A percentile compares a stretch with the other conserved stretches of the same genome.
Conservation (phyloP, 2,888 invertebrate genomes). For the Prosapia bicincta region DNA sequence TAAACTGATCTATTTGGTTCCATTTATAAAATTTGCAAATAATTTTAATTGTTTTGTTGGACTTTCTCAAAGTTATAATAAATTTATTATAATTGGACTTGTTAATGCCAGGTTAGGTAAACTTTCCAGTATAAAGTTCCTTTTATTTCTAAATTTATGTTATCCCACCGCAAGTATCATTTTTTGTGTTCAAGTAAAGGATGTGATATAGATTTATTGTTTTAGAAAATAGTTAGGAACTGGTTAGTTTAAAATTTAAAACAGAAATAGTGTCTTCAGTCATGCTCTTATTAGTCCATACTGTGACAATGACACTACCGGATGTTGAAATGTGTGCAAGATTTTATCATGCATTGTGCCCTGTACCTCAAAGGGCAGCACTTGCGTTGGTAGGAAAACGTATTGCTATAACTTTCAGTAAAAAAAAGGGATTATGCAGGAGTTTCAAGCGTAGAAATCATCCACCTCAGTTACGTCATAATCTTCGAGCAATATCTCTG, state of each 20-base stretch:
- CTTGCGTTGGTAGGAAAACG: slow-evolving; percentile 33
- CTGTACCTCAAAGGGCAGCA: neutral
- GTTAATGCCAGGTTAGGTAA: neutral
- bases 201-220: neutral
- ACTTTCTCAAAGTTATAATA: neutral
- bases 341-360: slow-evolving; percentile 44
- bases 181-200: neutral
- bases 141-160: neutral
- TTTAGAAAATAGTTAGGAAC: no score
- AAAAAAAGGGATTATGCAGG: slow-evolving; percentile 14
- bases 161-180: neutral
- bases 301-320: slow-evolving; percentile 48
- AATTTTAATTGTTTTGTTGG: no score
- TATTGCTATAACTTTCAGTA: slow-evolving; percentile 33
- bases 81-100: neutral
- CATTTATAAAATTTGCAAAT: no score
- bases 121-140: neutral
- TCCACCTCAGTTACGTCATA: slow-evolving; percentile 17
- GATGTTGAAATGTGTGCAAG: slow-evolving; percentile 48
- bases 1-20: neutral
- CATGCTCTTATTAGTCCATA: slow-evolving; percentile 45
- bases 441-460: slow-evolving; percentile 10
- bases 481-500: slow-evolving; percentile 21
- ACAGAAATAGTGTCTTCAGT: no score
- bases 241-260: no score